Evolutionary conservation across 2,888 invertebrate genomes (phyloP), one percentile per base, ranked within the genome.

Genomic region (Phoenoteleia sp.): DNA sequence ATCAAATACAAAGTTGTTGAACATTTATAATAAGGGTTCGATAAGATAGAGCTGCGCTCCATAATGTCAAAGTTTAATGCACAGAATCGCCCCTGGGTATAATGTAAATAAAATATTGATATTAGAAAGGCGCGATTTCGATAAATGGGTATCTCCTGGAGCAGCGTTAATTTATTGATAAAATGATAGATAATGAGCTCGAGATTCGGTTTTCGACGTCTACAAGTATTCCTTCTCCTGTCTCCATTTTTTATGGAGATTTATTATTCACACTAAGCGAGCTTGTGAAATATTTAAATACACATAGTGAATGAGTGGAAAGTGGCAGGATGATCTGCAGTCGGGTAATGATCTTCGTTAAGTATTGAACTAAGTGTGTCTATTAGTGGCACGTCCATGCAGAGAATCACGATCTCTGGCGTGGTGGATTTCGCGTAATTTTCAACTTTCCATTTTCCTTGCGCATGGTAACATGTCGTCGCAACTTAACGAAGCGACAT

Each of bases 381-480:
- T 81, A 62, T 66, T 15, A 33, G 33, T 25, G 39, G 67, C 62
- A 47, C 62, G 84, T 83, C 75, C 82, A 76, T 81, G 84, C 66
- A 82, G 72, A 62, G 85, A 87, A 83, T 74, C 71, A 47, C 71
- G 71, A 67, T 56, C 49, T 69, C 67, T 60, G 64, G 81, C 71
- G 84, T 76, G 49, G 60, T 39, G 47, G 45, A 81, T 82, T 81
- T 79, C 47, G 66, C 71, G 36, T 33, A 85, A 84, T 87, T 84
- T 76, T 75, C 82, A 72, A 86, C 88, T 88, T 87, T 88, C 88
- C 85, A 86, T 87, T 87, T 88, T 85, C 86, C 66, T 47, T 49
- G 47, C 66, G 25, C 66, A 67, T 36, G 76, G 47, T 58, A 47
- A 76, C 76, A 56, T 58, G 76, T 67, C 56, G 36, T 36, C 36